Percentiles rank a stretch among this genome's conserved stretches.
These are phyloP conservation scores for Pteropus alecto DNA, from an alignment of 2,113 vertebrate species.

Conservation along the genomic window DNA sequence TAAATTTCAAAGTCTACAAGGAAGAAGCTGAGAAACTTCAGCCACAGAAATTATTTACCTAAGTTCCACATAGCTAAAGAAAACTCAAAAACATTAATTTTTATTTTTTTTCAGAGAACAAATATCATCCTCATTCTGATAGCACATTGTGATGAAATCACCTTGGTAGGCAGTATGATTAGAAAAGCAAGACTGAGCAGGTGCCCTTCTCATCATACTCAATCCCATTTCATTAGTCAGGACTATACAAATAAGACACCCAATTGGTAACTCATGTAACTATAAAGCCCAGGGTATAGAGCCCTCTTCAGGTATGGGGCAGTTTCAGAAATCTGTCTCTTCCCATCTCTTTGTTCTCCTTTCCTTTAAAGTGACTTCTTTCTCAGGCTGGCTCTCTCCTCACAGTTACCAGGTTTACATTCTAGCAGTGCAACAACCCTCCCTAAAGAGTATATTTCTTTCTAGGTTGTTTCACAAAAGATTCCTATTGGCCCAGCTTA, in stretches of 20 bases:
- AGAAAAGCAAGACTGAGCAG: neutral
- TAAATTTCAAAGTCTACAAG: neutral
- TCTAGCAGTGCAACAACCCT: neutral
- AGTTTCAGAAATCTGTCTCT: neutral
- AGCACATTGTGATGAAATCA: neutral
- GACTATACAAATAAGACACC: neutral
- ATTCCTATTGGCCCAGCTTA: neutral
- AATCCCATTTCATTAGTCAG: neutral
- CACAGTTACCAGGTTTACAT: neutral
- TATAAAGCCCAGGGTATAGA: neutral
- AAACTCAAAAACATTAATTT: neutral
- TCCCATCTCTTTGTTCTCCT: neutral
- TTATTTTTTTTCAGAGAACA: neutral
- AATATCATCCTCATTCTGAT: neutral
- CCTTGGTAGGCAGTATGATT: neutral
- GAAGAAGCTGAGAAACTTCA: constrained; percentile 1
- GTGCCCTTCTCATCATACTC: neutral
- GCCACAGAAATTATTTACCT: neutral
- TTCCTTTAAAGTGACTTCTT: neutral
- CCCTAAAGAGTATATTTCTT: neutral
- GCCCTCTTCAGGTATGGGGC: neutral
- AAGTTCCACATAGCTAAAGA: neutral
- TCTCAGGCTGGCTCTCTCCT: neutral
- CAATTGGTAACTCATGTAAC: neutral
- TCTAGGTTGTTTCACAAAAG: neutral